Base-by-base conservation (phyloP, 2,797 vertebrate genomes). In the Cottoperca gobio region DNA sequence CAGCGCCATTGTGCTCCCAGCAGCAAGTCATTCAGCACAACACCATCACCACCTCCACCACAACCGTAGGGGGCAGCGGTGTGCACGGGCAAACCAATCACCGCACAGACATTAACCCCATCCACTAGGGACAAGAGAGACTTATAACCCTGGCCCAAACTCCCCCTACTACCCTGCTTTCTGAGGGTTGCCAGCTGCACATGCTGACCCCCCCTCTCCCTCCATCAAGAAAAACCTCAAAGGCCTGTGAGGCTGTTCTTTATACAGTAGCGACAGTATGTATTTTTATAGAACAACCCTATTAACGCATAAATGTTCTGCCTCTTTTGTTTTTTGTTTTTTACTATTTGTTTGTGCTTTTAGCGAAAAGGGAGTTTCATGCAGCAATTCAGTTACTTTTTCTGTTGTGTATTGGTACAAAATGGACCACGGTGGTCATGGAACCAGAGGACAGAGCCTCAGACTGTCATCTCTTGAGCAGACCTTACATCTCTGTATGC, bases 11-110 rank as follows among this genome's bases (percentile, higher is more conserved):
- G 35, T 97, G 97, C 91, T 97, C 97, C 72, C 98, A 99, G 94
- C 98, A 99, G 91, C 98, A 99, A 90, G 97, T 99, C 95, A 99
- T 99, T 92, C 98, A 99, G 94, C 98, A 99, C 96, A 99, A 99
- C 94, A 99, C 97, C 95, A 97, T 99, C 93, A 99, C 97, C 43
- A 99, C 98, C 83, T 99, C 98, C 91, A 98, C 97, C 42, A 96
- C 97, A 0, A 86, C 93, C 31, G 94, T 97, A 95, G 96, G 96
- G 86, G 97, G 97, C 91, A 95, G 95, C 91, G 94, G 94, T 73
- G 95, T 96, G 78, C 97, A 97, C 71, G 97, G 95, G 76, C 96
- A 96, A 87, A 94, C 97, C 90, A 98, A 97, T 93, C 97, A 98
- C 93, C 96, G 96, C 96, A 98, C 97, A 96, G 97, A 99, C 94